Evolutionary conservation across 2,113 vertebrate species (phyloP).

Genomic region (Erythrocercus mccallii): DNA sequence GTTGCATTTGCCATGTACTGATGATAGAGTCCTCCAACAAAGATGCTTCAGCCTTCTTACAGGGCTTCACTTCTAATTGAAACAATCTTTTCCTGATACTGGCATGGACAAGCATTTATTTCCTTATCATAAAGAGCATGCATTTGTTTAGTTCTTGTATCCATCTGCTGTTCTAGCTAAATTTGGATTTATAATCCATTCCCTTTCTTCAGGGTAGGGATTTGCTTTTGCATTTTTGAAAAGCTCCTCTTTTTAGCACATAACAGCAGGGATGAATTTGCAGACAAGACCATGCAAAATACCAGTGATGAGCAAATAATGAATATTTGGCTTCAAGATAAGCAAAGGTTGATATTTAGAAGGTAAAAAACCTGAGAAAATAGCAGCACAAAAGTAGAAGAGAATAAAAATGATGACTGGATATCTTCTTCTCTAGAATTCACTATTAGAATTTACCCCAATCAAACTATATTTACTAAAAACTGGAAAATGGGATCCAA

Average conservation of each 20-base stretch:
- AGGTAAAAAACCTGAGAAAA: background rate
- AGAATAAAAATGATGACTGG: background rate
- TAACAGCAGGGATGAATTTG: background rate
- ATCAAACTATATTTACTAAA: background rate
- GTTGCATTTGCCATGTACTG: fast-evolving
- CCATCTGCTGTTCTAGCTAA: background rate
- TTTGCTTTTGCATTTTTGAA: background rate
- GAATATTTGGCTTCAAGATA: background rate
- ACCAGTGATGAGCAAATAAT: background rate
- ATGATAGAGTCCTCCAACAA: background rate
- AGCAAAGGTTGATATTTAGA: background rate
- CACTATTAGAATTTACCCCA: background rate
- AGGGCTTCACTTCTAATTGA: background rate
- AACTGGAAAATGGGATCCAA: background rate
- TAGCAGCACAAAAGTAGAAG: background rate
- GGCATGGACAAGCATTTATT: background rate
- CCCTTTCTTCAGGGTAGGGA: background rate
- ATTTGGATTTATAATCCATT: background rate
- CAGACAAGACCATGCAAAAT: background rate
- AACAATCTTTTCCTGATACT: background rate
- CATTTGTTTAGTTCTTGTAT: background rate
- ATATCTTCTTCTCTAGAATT: background rate
- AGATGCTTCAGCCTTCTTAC: fast-evolving
- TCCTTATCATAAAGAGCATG: background rate
- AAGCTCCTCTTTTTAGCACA: background rate